A percentile compares a stretch with the other conserved stretches of the same genome.
Conservation (phyloP, 1,140 invertebrate genomes). For the Drosophila nebulosa region DNA sequence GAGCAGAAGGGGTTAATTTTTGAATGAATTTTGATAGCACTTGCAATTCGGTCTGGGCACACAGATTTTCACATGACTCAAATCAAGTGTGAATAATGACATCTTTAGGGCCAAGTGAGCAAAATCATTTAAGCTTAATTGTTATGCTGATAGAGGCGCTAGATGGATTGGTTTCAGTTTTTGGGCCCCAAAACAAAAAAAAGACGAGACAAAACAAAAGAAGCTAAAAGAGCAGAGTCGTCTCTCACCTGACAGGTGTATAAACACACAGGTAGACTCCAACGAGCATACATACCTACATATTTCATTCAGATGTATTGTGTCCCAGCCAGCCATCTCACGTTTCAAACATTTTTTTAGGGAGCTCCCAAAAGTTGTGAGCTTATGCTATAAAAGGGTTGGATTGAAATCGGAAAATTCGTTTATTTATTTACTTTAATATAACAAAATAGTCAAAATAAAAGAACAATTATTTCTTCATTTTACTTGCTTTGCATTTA, state of each 20-base stretch:
- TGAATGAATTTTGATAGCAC: slow-evolving; percentile 61
- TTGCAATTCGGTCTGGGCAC: slow-evolving; percentile 21
- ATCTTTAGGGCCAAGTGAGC: slow-evolving; percentile 60
- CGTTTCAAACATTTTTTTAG: slow-evolving; percentile 58
- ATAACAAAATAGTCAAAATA: too few species aligned
- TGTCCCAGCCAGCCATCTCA: slow-evolving; percentile 57
- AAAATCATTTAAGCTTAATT: slow-evolving; percentile 73
- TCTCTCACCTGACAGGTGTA: slow-evolving; percentile 72
- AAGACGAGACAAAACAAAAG: slow-evolving; percentile 15
- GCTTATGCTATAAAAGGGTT: slow-evolving; percentile 22
- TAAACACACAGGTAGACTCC: slow-evolving; percentile 37
- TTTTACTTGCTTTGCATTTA: too few species aligned
- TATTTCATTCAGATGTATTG: background rate
- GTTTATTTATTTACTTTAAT: too few species aligned
- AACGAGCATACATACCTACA: background rate
- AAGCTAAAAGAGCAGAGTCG: slow-evolving; percentile 31
- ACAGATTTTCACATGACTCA: slow-evolving; percentile 68
- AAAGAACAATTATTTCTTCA: too few species aligned
- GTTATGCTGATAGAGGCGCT: slow-evolving; percentile 78
- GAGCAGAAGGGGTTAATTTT: slow-evolving; percentile 6
- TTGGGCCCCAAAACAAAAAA: slow-evolving; percentile 2
- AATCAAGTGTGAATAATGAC: slow-evolving; percentile 75
- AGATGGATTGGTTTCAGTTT: slow-evolving; percentile 73
- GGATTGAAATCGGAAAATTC: too few species aligned
- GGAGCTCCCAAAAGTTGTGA: slow-evolving; percentile 35